A percentile compares a stretch with the other conserved stretches of the same genome.
These are phyloP conservation scores for Emmelina monodactyla DNA, from an alignment of 2,888 invertebrate genomes.

Conservation along the genomic window DNA sequence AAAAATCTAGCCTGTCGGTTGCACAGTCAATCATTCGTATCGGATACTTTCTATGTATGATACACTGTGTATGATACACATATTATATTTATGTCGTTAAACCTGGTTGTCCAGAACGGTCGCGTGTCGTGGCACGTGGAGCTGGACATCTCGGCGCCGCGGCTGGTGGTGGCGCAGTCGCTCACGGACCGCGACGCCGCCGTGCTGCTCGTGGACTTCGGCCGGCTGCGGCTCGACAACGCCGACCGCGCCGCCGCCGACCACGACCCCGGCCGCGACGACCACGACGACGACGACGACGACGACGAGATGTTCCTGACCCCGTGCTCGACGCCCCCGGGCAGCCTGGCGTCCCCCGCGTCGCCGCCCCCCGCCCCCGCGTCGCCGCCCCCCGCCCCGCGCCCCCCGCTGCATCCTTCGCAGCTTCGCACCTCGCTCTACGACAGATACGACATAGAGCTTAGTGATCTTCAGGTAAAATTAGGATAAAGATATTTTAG, in stretches of 20 bases:
- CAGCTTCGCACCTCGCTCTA: conserved; percentile 38
- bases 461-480: conserved; percentile 73
- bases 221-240: conserved; percentile 73
- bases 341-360: conserved; percentile 72
- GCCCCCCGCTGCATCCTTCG: conserved; percentile 26
- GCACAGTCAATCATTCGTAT: no score
- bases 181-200: conserved; percentile 77
- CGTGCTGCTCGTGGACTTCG: conserved; percentile 90
- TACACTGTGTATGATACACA: no score
- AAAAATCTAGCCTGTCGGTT: no score
- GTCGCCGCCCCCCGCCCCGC: conserved; percentile 15
- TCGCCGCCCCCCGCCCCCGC: conserved; percentile 39
- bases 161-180: conserved; percentile 87
- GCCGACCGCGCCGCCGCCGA: conserved; percentile 19
- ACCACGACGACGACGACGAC: conserved; percentile 74
- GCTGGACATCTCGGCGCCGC: conserved; percentile 92
- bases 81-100: no score
- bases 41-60: no score
- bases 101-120: no score
- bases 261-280: conserved; percentile 11
- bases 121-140: conserved; percentile 86
- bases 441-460: conserved; percentile 69
- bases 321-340: conserved; percentile 88
- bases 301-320: conserved; percentile 74
- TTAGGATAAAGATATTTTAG: no score